Percentiles rank a stretch among this genome's conserved stretches.
Evolutionary conservation across 1,140 invertebrate genomes (phyloP).

Genomic region (Macrobrachium nipponense): DNA sequence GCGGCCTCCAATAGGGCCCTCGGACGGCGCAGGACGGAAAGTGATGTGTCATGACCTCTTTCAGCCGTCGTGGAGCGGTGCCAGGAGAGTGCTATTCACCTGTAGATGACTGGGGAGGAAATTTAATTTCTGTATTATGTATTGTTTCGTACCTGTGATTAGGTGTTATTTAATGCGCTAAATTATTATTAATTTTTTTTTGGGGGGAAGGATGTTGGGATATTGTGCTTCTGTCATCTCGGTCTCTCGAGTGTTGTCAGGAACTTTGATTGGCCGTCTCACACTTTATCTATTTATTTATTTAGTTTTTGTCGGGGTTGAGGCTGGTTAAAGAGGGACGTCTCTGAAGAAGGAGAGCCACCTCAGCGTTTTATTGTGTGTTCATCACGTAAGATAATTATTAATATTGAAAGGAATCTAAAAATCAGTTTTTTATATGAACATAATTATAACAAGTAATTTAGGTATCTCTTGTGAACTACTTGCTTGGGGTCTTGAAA

Average conservation of each 20-base stretch:
- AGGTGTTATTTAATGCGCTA: too few relatives aligned
- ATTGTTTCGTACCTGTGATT: neutral
- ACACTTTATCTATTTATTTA: neutral
- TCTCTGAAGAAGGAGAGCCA: too few relatives aligned
- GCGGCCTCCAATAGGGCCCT: constrained; percentile 34
- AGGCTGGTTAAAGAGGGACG: too few relatives aligned
- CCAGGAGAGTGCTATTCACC: neutral
- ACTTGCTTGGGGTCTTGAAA: too few relatives aligned
- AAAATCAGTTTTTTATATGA: too few relatives aligned
- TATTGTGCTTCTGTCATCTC: constrained; percentile 16
- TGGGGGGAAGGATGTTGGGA: neutral
- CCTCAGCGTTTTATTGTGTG: too few relatives aligned
- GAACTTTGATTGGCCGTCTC: constrained; percentile 53
- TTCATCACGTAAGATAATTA: too few relatives aligned
- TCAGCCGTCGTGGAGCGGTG: neutral
- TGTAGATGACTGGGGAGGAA: neutral
- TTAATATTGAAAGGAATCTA: too few relatives aligned
- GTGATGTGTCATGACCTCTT: constrained; percentile 50
- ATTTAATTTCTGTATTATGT: neutral
- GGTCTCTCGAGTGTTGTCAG: constrained; percentile 16
- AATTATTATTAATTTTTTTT: too few relatives aligned
- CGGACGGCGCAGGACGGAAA: constrained; percentile 47
- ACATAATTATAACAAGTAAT: too few relatives aligned
- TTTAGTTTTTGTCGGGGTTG: too few relatives aligned
- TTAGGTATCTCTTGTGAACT: too few relatives aligned